Evolutionary conservation across 2,113 vertebrate species (phyloP).

Genomic region (Globicephala melas): DNA sequence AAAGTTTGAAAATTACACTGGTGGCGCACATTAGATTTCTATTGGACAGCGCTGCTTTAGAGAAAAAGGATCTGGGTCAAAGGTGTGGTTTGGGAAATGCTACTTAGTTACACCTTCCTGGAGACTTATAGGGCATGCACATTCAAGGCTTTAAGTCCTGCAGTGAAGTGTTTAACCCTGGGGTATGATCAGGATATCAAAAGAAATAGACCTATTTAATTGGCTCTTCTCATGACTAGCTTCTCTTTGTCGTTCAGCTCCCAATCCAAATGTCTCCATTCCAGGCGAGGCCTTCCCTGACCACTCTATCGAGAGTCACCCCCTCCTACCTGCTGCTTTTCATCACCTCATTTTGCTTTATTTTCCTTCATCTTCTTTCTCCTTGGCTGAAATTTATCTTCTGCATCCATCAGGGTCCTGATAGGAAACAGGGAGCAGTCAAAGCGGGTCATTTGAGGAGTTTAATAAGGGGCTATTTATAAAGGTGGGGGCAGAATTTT

Average conservation of each 20-base stretch:
- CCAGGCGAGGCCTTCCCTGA: background rate
- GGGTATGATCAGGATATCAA: background rate
- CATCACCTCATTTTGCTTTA: background rate
- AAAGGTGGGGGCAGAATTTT: background rate
- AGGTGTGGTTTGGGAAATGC: background rate
- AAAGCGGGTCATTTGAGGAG: background rate
- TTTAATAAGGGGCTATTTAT: background rate
- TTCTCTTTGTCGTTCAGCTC: background rate
- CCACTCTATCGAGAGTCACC: background rate
- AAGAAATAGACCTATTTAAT: background rate
- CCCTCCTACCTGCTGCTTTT: background rate
- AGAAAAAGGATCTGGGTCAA: background rate
- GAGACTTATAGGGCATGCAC: background rate
- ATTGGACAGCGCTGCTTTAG: background rate
- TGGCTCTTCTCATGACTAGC: background rate
- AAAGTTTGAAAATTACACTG: background rate
- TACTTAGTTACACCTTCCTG: background rate
- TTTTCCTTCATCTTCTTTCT: background rate
- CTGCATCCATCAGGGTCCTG: background rate
- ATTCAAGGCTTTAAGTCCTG: background rate
- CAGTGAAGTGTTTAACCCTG: background rate
- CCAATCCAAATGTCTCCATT: too few relatives aligned
- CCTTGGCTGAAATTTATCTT: background rate
- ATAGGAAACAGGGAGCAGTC: background rate
- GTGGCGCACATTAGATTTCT: background rate